Conservation (phyloP, 2,888 invertebrate genomes). For the Isoperla grammatica region DNA sequence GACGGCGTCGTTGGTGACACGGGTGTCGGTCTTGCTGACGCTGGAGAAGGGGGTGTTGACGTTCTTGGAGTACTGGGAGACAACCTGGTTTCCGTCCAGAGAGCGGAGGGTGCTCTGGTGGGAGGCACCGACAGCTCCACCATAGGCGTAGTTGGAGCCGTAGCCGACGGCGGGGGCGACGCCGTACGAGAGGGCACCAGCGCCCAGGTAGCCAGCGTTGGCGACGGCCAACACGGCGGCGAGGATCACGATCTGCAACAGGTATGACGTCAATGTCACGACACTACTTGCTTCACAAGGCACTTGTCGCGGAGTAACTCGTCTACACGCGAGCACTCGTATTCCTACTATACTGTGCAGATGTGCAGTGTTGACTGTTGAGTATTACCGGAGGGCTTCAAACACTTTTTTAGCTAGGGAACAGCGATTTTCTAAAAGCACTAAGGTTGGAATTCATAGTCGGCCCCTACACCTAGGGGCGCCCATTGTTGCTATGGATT, state of each 20-base stretch:
- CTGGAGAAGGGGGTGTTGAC: slow-evolving; percentile 56
- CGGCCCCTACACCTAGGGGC: no score
- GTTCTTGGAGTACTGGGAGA: slow-evolving; percentile 54
- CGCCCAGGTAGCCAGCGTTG: slow-evolving; percentile 30
- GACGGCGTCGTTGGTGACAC: slow-evolving; percentile 52
- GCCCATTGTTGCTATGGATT: no score
- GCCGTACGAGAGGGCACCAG: slow-evolving; percentile 34
- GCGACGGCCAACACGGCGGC: slow-evolving; percentile 31
- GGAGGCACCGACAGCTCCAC: slow-evolving; percentile 41
- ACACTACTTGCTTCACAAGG: no score
- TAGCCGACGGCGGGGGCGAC: slow-evolving; percentile 37
- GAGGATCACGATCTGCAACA: slow-evolving; percentile 33
- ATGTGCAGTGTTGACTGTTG: no score
- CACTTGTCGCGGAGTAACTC: no score
- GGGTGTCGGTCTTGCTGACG: slow-evolving; percentile 54
- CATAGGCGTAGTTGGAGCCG: slow-evolving; percentile 22
- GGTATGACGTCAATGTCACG: no score
- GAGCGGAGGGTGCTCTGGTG: slow-evolving; percentile 55
- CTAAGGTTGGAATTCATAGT: no score
- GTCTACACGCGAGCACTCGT: no score
- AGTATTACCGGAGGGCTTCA: no score
- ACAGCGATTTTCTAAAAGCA: no score
- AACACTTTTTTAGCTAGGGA: no score
- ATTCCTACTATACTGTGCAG: no score
- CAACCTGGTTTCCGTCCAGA: slow-evolving; percentile 50